Base-by-base conservation (phyloP, 2,113 vertebrate genomes). In the Cololabis saira region DNA sequence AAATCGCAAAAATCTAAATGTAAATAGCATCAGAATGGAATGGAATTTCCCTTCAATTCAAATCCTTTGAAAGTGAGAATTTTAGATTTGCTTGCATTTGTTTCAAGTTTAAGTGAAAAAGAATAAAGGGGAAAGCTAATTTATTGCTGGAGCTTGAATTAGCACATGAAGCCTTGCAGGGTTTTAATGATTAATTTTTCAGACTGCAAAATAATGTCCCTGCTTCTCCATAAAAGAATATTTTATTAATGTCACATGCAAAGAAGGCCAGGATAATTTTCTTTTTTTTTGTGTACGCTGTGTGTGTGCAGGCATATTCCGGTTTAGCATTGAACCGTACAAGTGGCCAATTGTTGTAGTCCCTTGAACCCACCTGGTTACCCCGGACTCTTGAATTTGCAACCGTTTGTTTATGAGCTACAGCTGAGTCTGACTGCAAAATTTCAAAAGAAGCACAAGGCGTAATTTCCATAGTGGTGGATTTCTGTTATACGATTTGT, bases 1-100 rank as follows among this genome's bases (percentile, higher is more conserved):
- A 89, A 91, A 90, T 87, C 60, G 67, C 83, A 84, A 71, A 80
- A 50, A 91, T 88, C 83, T 55, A 86, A 91, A 91, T 87, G 87
- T 76, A 91, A 90, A 91, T 91, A 86, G 73, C 70, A 75, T 73
- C n/a, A 30, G 51, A 82, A 66, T 67, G 67, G 72, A 62, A 73
- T 73, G 52, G 63, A 79, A 66, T 50, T 68, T 63, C 69, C 74
- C 44, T 80, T 84, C 78, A 82, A 84, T 79, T 87, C 71, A 27
- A 61, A 74, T 45, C 76, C 81, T 87, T 89, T 89, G 69, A 91
- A 91, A 91, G 78, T 58, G 75, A 88, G 86, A 83, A 67, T 85
- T 85, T 86, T 59, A 80, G 33, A 37, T 37, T 37, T 37, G 61
- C 51, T 68, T 67, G 66, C 79, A 76, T 87, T 88, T 89, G 78